These are phyloP conservation scores for Furcifer pardalis DNA, from an alignment of 2,797 vertebrate species.

Conservation along the genomic window DNA sequence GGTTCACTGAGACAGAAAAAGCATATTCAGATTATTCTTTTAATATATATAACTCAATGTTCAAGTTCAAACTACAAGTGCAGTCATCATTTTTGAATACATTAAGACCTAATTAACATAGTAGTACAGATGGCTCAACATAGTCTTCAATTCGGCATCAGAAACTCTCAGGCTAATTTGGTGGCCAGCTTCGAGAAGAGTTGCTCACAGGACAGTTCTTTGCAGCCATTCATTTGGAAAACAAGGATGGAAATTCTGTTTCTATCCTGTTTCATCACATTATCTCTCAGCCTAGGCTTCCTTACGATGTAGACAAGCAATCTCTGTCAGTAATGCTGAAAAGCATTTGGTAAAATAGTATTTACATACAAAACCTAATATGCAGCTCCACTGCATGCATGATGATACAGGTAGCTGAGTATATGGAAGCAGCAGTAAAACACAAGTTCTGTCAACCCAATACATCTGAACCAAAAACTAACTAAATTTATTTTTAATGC, in stretches of 20 bases:
- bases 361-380: neutral
- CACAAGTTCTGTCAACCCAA: neutral
- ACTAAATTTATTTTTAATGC: neutral
- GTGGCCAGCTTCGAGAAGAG: neutral
- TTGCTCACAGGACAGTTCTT: neutral
- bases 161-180: neutral
- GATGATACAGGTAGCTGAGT: neutral
- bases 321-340: neutral
- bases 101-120: neutral
- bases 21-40: neutral
- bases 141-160: neutral
- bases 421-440: neutral
- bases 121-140: neutral
- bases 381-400: neutral
- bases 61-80: neutral
- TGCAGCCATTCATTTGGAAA: neutral
- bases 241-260: neutral
- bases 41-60: neutral
- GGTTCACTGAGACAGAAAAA: neutral
- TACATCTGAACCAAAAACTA: neutral
- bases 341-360: neutral
- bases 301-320: neutral
- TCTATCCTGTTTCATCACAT: neutral
- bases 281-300: neutral
- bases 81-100: neutral